Percentiles rank a stretch among this genome's conserved stretches.
Conservation (phyloP, 2,888 invertebrate genomes). For the Leptodirus hochenwartii region DNA sequence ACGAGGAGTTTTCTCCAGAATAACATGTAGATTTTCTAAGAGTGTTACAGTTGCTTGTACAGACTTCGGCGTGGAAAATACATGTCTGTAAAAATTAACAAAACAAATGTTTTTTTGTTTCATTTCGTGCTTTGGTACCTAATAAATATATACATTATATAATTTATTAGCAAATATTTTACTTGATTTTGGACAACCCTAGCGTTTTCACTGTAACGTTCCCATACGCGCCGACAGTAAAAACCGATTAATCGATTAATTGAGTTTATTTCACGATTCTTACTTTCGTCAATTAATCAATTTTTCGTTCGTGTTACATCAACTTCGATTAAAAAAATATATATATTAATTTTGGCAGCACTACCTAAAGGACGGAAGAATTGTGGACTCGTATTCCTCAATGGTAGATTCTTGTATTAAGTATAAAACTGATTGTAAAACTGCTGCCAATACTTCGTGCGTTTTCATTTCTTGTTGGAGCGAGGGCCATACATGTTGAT, state of each 20-base stretch:
- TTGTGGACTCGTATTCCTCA: conserved; percentile 62
- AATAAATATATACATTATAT: too few species aligned
- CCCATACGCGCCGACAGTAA: too few species aligned
- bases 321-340: conserved; percentile 1
- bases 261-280: too few species aligned
- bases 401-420: conserved; percentile 61
- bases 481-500: conserved; percentile 85
- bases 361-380: conserved; percentile 75
- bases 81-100: conserved; percentile 31
- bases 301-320: conserved; percentile 10
- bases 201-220: too few species aligned
- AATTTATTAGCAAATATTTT: too few species aligned
- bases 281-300: too few species aligned
- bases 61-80: conserved; percentile 61
- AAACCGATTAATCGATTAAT: too few species aligned
- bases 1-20: conserved; percentile 69
- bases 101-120: not conserved
- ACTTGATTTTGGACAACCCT: too few species aligned
- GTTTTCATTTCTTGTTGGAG: conserved; percentile 70
- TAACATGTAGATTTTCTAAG: conserved; percentile 74
- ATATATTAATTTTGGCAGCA: not conserved
- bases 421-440: conserved; percentile 65
- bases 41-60: conserved; percentile 75
- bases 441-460: conserved; percentile 72
- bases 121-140: too few species aligned